Conservation (phyloP, 2,888 invertebrate species). For the Andricus quercusramuli region DNA sequence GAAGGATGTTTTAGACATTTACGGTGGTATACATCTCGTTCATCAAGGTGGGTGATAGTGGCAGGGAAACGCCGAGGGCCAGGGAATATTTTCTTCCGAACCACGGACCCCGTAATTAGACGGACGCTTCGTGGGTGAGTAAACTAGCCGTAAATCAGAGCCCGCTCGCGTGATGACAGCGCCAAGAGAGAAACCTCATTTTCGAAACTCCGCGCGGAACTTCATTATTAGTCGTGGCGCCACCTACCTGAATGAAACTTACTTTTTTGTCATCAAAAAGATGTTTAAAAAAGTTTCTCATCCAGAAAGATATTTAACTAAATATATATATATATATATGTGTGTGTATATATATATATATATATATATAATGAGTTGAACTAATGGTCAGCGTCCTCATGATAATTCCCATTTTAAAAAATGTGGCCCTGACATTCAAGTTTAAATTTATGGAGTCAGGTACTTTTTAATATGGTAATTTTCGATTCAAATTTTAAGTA, state of each 20-base stretch:
- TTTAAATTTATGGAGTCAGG: too few relatives aligned
- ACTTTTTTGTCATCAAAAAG: not conserved
- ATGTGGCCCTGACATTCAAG: too few relatives aligned
- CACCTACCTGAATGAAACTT: conserved; percentile 7
- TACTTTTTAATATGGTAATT: too few relatives aligned
- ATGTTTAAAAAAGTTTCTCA: not conserved
- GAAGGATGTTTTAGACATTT: conserved; percentile 45
- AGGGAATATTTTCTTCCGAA: conserved; percentile 64
- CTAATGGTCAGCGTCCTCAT: too few relatives aligned
- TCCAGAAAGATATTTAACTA: not conserved
- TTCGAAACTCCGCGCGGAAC: conserved; percentile 20
- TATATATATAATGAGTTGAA: too few relatives aligned
- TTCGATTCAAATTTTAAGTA: too few relatives aligned
- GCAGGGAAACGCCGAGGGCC: conserved; percentile 55
- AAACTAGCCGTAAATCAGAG: conserved; percentile 72
- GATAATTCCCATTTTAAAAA: too few relatives aligned
- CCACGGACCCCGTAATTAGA: conserved; percentile 72
- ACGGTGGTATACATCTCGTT: conserved; percentile 37
- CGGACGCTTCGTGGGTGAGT: conserved; percentile 74
- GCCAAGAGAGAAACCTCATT: conserved; percentile 44
- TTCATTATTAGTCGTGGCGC: conserved; percentile 22
- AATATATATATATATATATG: too few relatives aligned
- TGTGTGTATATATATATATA: too few relatives aligned
- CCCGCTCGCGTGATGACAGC: conserved; percentile 68
- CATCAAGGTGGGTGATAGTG: conserved; percentile 46